phyloP scores from a whole-genome alignment of 2,113 vertebrate species.

The Riparia riparia region DNA sequence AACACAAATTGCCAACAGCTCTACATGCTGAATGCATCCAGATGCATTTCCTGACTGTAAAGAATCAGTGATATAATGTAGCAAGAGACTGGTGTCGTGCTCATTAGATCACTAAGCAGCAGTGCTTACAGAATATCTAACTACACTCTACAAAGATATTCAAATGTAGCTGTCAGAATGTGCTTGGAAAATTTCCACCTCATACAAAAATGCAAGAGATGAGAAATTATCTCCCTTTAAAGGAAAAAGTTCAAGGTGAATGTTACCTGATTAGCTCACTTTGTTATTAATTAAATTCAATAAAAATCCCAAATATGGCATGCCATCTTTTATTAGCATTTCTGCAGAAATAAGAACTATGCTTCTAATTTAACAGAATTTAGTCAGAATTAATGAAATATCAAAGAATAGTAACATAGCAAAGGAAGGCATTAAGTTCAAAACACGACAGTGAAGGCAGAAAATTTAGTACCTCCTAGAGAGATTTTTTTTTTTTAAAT shows the following conservation, averaged over 20 bases:
- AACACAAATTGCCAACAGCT: constrained; percentile 37
- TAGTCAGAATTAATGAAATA: constrained; percentile 50
- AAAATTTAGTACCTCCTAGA: not conserved
- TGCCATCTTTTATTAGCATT: constrained; percentile 55
- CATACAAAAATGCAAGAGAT: constrained; percentile 22
- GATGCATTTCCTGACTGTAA: constrained; percentile 12
- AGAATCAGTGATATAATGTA: constrained; percentile 1
- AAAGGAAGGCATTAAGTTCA: not conserved
- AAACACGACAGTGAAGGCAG: not conserved
- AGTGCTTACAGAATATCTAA: constrained; percentile 52
- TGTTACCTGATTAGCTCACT: constrained; percentile 51
- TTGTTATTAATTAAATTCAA: constrained; percentile 71
- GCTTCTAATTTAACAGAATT: constrained; percentile 11
- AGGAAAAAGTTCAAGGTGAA: constrained; percentile 42
- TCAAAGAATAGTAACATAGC: not conserved
- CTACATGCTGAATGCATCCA: constrained; percentile 22
- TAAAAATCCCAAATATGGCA: constrained; percentile 58
- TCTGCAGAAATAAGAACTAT: constrained; percentile 23
- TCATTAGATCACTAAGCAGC: constrained; percentile 64
- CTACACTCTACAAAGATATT: constrained; percentile 59
- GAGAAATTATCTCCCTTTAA: constrained; percentile 51
- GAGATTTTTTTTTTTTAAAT: not conserved
- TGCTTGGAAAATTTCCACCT: constrained; percentile 6
- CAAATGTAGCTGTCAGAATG: constrained; percentile 36
- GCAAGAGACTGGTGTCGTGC: constrained; percentile 4